These are phyloP conservation scores for Serranus cabrilla DNA, from an alignment of 2,797 vertebrate genomes.

Conservation along the genomic window DNA sequence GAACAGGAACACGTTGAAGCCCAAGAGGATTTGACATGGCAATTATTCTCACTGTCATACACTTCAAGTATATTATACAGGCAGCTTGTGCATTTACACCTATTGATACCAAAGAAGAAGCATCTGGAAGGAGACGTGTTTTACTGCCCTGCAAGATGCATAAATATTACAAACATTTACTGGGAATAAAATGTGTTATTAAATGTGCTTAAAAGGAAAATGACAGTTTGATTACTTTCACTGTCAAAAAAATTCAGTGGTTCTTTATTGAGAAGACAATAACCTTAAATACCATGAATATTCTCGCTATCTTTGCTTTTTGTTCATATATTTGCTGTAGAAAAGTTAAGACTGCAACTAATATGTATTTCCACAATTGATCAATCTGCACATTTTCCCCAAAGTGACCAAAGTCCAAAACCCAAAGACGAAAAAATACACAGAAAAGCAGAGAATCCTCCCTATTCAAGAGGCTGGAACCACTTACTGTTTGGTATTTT, in stretches of 20 bases:
- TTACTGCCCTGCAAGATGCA: conserved; percentile 28
- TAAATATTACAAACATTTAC: conserved; percentile 49
- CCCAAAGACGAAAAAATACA: neutral
- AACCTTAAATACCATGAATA: neutral
- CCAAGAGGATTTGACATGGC: conserved; percentile 73
- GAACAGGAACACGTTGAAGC: conserved; percentile 62
- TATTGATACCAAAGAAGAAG: conserved; percentile 60
- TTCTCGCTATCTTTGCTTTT: too few relatives aligned
- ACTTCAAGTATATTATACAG: conserved; percentile 58
- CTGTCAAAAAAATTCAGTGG: neutral
- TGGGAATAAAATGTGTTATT: conserved; percentile 34
- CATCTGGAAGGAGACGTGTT: conserved; percentile 40
- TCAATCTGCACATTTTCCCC: neutral
- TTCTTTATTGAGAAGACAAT: neutral
- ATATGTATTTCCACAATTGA: neutral
- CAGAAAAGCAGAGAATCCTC: neutral
- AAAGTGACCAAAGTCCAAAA: neutral
- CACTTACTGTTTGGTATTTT: neutral
- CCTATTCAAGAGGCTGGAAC: neutral
- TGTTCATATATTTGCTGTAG: neutral
- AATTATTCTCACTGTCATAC: conserved; percentile 74
- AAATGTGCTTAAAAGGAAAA: conserved; percentile 32
- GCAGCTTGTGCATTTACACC: conserved; percentile 54
- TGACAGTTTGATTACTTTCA: conserved; percentile 3
- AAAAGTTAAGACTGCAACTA: neutral